These are phyloP conservation scores for Spisula solida DNA, from an alignment of 2,888 invertebrate genomes.

Conservation along the genomic window DNA sequence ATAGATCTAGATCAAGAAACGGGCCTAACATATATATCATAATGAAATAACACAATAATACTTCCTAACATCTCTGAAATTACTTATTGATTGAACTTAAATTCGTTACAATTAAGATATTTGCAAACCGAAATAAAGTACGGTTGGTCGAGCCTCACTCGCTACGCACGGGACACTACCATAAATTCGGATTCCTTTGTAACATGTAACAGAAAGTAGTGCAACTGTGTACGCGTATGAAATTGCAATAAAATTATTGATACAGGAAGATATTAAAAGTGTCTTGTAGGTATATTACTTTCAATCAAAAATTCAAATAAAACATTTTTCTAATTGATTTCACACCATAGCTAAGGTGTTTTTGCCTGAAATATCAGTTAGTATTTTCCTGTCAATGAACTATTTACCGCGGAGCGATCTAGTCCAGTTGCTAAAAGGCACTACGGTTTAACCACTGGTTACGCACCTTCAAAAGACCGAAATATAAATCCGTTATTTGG, in stretches of 20 bases:
- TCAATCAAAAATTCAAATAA: background rate
- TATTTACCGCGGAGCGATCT: slow-evolving; percentile 7
- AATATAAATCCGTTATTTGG: background rate
- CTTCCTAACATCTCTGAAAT: no score
- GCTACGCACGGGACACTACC: background rate
- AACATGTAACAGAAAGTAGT: background rate
- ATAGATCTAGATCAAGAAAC: no score
- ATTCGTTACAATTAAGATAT: no score
- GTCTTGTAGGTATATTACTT: background rate
- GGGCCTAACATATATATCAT: no score
- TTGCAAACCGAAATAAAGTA: background rate
- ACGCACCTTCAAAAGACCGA: slow-evolving; percentile 38
- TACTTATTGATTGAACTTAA: no score
- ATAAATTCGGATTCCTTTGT: background rate
- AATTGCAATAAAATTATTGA: slow-evolving; percentile 10
- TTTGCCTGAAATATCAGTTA: background rate
- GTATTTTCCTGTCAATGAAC: background rate
- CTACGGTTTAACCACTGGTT: slow-evolving; percentile 48
- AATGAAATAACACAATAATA: no score
- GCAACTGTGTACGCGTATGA: background rate
- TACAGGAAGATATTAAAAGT: background rate
- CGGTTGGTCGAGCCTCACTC: background rate
- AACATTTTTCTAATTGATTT: background rate
- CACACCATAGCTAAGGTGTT: background rate
- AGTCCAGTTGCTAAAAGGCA: slow-evolving; percentile 23